Evolutionary conservation across 1,140 invertebrate species (phyloP).

Genomic region (Drosophila quadrilineata): DNA sequence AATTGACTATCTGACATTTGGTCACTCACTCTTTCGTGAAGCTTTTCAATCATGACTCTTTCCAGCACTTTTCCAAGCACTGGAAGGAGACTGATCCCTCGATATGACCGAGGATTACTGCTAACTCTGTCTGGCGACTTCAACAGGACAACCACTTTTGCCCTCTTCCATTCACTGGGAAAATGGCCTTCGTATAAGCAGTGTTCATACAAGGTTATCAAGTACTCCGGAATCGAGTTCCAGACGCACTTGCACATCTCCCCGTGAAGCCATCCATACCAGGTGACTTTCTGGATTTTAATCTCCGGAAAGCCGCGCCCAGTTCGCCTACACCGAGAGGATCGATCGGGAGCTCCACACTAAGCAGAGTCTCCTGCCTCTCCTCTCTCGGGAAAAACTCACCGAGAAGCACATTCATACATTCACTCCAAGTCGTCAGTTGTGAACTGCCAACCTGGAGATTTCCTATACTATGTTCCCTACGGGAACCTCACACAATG

Average conservation of each 20-base stretch:
- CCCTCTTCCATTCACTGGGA: not conserved
- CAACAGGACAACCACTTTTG: not conserved
- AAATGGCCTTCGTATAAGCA: not conserved
- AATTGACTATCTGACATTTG: too few species aligned
- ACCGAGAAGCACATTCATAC: not conserved
- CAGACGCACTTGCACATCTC: slow-evolving; percentile 13
- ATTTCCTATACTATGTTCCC: not conserved
- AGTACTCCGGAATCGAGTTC: slow-evolving; percentile 23
- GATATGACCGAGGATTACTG: too few species aligned
- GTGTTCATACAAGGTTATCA: not conserved
- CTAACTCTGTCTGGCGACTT: not conserved
- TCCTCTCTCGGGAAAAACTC: not conserved
- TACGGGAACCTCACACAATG: not conserved
- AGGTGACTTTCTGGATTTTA: slow-evolving; percentile 14
- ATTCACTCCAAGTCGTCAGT: not conserved
- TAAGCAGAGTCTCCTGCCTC: too few species aligned
- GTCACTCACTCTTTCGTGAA: too few species aligned
- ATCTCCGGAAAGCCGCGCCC: not conserved
- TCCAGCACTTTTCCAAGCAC: too few species aligned
- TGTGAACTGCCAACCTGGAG: not conserved
- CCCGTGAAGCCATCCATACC: slow-evolving; percentile 19
- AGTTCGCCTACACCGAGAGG: too few species aligned
- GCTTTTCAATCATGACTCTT: too few species aligned
- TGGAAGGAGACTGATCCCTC: too few species aligned
- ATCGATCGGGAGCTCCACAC: too few species aligned